Evolutionary conservation across 2,888 invertebrate genomes (phyloP), one percentile per base, ranked within the genome.

Genomic region (Cepaea hortensis): DNA sequence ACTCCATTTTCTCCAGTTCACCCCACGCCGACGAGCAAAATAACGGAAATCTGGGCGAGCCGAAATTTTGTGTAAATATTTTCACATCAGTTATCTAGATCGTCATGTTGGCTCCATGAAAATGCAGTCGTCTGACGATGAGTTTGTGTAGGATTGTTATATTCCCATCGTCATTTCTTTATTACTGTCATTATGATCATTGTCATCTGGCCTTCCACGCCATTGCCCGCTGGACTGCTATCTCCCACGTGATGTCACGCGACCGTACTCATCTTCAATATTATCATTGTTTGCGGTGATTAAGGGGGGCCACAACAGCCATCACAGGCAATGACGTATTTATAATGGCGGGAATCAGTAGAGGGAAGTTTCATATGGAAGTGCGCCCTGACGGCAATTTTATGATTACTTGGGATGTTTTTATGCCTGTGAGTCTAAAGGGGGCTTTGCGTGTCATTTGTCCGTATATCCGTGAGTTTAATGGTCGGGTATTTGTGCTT

Each of bases 261-360:
- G 55, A 83, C 35, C 3, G 73, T 11, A 65, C 83, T 72, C 76
- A 77, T 77, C 68, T 48, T 84, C 76, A 84, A 76, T 77, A 84
- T 84, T 83, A 83, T 73, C 83, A 73, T 83, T 83, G 83, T 83
- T 72, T 72, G 83, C n/a, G 62, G 83, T 83, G 73, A 83, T 83
- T 72, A 83, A 83, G 73, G 72, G 48, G 35, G 35, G 18, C 73
- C 5, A n/a, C 61, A 20, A 55, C 35, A 72, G 55, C 35, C 55
- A 73, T 72, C 73, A 83, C 73, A 73, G 83, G 61, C 15, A 83
- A 68, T 70, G 68, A 50, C 68, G 68, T 81, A 81, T 81, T 81
- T 70, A 68, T 81, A 68, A 81, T 50, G 70, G 68, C 68, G 81
- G 81, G 70, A 70, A n/a, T 48, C 48, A 70, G 20, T 7, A 61